Base-by-base conservation (phyloP, 1,140 invertebrate genomes). In the Tribolium castaneum region DNA sequence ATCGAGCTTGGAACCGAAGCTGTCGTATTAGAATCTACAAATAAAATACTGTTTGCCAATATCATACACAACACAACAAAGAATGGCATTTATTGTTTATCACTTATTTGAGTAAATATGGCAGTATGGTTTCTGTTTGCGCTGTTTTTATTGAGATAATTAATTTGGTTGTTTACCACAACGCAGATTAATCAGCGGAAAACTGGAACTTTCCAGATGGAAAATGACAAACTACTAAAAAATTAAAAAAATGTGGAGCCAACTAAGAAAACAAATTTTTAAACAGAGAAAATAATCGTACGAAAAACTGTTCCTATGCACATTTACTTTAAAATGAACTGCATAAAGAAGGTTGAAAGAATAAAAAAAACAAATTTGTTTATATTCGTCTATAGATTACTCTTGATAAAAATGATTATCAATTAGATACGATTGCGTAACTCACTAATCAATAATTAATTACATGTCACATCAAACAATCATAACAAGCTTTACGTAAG, bases 1-100 rank as follows among this genome's bases (percentile, higher is more conserved):
- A 76, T 70, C 16, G 75, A 74, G 54, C 77, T 77, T 19, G 80
- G 70, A 10, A 80, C 75, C 2, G 70, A 80, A 12, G 70, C 70
- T 16, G 75, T 70, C 10, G 73, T 80, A 25, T 54, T 78, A 6
- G 77, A 70, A 22, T 78, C 77, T 78, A 19, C 1, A 78, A 75
- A 10, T 30, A 30, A 30, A 45, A 45, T 7, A 45, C 2, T 3
- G n/a, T 45, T 45, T 45, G 7, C 1, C 39, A n/a, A 1, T n/a
- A 45, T 45, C 9, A 19, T 19, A 19, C 16, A 19, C 16, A 45
- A n/a, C 9, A 39, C 9, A 45, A 45, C 39, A 45, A 45, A 6
- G 39, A 45, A 45, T 45, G 39, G 5, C 39, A 7, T 45, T 45
- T 9, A 45, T 45, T 45, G 7, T n/a, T 45, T 9, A 45, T 45